Evolutionary conservation across 1,140 invertebrate species (phyloP).

Genomic region (Sminthurinus signatus): DNA sequence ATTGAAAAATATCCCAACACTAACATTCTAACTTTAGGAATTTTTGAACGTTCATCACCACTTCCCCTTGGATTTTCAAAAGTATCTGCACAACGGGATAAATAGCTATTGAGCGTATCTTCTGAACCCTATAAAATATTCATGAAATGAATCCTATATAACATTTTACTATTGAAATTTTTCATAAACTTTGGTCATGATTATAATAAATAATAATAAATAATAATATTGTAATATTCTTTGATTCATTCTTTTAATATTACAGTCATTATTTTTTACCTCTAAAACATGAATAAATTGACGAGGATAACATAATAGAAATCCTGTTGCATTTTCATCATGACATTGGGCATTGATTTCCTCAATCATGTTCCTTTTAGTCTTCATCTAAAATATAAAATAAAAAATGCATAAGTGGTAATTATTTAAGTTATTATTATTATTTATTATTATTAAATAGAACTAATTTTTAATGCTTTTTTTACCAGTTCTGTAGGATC

Average conservation of each 20-base stretch:
- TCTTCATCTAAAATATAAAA: no score
- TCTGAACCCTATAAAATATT: conserved; percentile 26
- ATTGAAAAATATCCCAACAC: conserved; percentile 24
- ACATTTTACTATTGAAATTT: not conserved
- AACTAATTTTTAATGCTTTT: no score
- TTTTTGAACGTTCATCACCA: not conserved
- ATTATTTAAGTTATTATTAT: no score
- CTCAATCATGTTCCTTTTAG: conserved; percentile 18
- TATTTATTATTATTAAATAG: no score
- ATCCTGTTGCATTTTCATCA: conserved; percentile 27
- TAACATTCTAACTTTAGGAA: conserved; percentile 9
- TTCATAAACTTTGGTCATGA: not conserved
- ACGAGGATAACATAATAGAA: conserved; percentile 27
- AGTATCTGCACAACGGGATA: conserved; percentile 14
- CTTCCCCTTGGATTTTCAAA: conserved; percentile 16
- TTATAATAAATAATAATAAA: not conserved
- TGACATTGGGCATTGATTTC: conserved; percentile 19
- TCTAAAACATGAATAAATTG: conserved; percentile 36
- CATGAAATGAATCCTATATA: not conserved
- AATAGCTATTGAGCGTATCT: conserved; percentile 22
- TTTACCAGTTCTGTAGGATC: conserved; percentile 3
- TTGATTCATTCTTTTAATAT: not conserved
- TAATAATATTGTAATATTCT: not conserved
- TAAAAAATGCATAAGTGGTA: no score
- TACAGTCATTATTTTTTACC: conserved; percentile 17